phyloP scores from a whole-genome alignment of 35 echinoderm and acorn worm genomes.

The Apostichopus parvimensis region DNA sequence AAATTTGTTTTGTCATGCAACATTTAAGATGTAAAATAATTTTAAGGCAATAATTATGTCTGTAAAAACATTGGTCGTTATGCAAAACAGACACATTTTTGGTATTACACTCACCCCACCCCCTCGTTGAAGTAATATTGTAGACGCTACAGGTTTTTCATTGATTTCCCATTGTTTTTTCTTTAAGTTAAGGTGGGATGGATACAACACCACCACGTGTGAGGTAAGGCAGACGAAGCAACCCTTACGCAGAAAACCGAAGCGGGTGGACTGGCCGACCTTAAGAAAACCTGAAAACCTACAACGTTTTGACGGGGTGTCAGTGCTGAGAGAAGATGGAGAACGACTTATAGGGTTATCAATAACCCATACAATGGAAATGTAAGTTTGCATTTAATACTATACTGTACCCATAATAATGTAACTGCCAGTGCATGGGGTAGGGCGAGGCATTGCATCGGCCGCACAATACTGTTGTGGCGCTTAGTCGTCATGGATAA shows the following conservation, averaged over 20 bases:
- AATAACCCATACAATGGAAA: constrained; percentile 12
- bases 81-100: not conserved
- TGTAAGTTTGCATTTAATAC: not conserved
- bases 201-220: not conserved
- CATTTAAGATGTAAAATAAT: too few relatives aligned
- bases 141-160: not conserved
- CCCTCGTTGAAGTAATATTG: not conserved
- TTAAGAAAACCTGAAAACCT: not conserved
- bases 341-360: not conserved
- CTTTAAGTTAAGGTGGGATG: not conserved
- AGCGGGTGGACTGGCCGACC: constrained; percentile 3
- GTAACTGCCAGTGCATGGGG: not conserved
- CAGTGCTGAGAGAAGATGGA: not conserved
- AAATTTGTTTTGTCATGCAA: too few relatives aligned
- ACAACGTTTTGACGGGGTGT: not conserved
- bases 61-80: not conserved
- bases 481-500: not conserved
- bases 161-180: not conserved
- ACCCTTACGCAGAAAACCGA: constrained; percentile 7
- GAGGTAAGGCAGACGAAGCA: not conserved
- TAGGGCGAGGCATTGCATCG: not conserved
- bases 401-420: too few relatives aligned
- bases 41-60: too few relatives aligned
- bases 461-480: not conserved
- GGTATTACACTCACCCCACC: not conserved